Conservation (phyloP, 2,888 invertebrate genomes). For the Geotrupes spiniger region DNA sequence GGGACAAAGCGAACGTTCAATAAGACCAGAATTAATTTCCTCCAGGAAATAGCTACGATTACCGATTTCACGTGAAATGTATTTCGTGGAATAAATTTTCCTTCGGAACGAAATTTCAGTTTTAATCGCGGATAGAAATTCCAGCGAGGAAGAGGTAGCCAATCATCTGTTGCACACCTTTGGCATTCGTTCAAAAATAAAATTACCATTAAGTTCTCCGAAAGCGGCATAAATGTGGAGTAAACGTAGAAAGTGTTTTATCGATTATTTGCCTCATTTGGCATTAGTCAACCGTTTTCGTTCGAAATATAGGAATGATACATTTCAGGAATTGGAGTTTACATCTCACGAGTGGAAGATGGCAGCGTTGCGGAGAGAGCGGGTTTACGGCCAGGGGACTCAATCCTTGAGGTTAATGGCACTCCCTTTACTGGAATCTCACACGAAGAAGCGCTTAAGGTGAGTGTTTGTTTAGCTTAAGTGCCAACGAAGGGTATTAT, state of each 20-base stretch:
- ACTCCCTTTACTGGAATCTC: conserved; percentile 89
- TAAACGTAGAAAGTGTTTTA: no score
- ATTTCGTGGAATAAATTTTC: no score
- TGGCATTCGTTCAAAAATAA: conserved; percentile 10
- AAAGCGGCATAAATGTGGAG: no score
- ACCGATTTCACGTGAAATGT: no score
- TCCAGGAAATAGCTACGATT: no score
- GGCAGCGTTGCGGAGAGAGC: conserved; percentile 86
- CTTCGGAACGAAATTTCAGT: no score
- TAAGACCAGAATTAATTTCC: no score
- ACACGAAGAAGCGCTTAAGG: conserved; percentile 90
- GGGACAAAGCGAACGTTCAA: no score
- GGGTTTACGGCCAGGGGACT: conserved; percentile 87
- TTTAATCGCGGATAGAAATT: no score
- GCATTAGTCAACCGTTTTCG: neutral
- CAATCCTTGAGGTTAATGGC: conserved; percentile 92
- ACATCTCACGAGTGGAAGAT: conserved; percentile 88
- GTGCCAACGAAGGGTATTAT: no score
- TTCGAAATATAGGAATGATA: conserved; percentile 5
- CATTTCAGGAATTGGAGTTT: conserved; percentile 78
- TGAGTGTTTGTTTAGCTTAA: conserved; percentile 47
- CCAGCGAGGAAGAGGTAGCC: no score
- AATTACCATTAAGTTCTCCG: conserved; percentile 3
- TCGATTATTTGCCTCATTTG: no score
- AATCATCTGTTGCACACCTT: conserved; percentile 15